Evolutionary conservation across 2,888 invertebrate species (phyloP), one percentile per base, ranked within the genome.

Genomic region (Ecliptopera silaceata): DNA sequence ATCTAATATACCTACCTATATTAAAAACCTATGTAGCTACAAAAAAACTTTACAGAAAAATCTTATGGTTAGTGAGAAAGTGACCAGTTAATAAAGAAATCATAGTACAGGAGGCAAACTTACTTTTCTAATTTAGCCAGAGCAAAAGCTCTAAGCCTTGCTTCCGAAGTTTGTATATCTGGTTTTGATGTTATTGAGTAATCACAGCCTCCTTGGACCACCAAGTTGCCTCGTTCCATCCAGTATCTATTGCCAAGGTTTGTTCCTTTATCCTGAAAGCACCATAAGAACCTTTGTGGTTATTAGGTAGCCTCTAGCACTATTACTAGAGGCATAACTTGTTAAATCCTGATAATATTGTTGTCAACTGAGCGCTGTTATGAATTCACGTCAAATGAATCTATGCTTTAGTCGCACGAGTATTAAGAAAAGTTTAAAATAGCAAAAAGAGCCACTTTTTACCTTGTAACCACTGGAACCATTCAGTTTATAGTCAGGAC

Each of bases 161-260:
- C 93, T 20, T 93, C 93, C 4, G 94, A 93, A 4, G 93, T 92
- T 60, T 91, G 78, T 0, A 92, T 92, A 45, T 91, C 92, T 50
- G 88, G 92, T 69, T 93, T 92, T 20, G 82, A 79, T 22, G 87
- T 88, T 22, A 89, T 64, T 0, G 95, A 95, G 83, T 94, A 95
- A 82, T 96, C 94, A 69, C 93, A 93, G 38, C 93, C 94, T 42
- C 94, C 94, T 84, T 95, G 94, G 0, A 96, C 94, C 8, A 96
- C 92, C 8, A 96, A 91, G 69, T 94, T 94, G 4, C 96, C 96
- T 64, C 94, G 91, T 70, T 96, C 95, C 84, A 95, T 92, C 96
- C 96, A 96, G 79, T 94, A 96, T 17, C 94, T 93, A 65, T 94
- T 94, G 36, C 93, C 92, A 31, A 96, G 89, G 66, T 94, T 94